Evolutionary conservation across 53 echinoderm and acorn worm species (phyloP).

Genomic region (Pentamera pediparva): DNA sequence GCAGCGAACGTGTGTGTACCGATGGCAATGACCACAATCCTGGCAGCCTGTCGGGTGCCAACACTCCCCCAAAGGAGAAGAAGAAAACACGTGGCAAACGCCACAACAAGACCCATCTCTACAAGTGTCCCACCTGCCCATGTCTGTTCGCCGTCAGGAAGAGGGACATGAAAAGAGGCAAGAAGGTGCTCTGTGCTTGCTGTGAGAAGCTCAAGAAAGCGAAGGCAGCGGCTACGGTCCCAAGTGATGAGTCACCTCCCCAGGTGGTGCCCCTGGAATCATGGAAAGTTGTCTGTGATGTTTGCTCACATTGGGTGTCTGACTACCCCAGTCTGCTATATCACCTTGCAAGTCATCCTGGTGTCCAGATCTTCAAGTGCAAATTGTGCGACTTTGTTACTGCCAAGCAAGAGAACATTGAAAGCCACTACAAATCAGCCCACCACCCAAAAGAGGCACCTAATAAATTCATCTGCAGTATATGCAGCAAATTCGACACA

Average conservation of each 20-base stretch:
- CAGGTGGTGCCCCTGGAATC: slow-evolving; percentile 29
- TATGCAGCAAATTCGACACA: slow-evolving; percentile 52
- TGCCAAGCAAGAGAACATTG: slow-evolving; percentile 51
- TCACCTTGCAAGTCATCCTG: slow-evolving; percentile 70
- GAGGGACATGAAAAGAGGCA: slow-evolving; percentile 36
- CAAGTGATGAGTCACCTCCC: not conserved
- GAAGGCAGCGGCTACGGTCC: not conserved
- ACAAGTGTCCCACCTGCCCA: slow-evolving; percentile 84
- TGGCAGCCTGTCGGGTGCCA: slow-evolving; percentile 25
- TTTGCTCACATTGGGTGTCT: slow-evolving; percentile 58
- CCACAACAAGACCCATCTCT: slow-evolving; percentile 34
- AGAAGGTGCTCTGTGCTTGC: slow-evolving; percentile 60
- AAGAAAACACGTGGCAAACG: slow-evolving; percentile 10
- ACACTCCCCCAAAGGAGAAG: slow-evolving; percentile 13
- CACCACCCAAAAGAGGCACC: slow-evolving; percentile 36
- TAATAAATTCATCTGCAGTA: slow-evolving; percentile 67
- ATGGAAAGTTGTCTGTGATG: slow-evolving; percentile 47
- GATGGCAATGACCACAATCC: not conserved
- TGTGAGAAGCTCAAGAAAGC: slow-evolving; percentile 48
- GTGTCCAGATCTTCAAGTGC: slow-evolving; percentile 80
- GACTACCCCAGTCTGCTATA: slow-evolving; percentile 55
- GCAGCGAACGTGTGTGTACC: slow-evolving; percentile 50
- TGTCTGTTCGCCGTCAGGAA: slow-evolving; percentile 70
- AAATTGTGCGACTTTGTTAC: slow-evolving; percentile 90
- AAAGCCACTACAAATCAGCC: slow-evolving; percentile 52